These are phyloP conservation scores for Molothrus aeneus DNA, from an alignment of 2,797 vertebrate genomes.

Conservation along the genomic window DNA sequence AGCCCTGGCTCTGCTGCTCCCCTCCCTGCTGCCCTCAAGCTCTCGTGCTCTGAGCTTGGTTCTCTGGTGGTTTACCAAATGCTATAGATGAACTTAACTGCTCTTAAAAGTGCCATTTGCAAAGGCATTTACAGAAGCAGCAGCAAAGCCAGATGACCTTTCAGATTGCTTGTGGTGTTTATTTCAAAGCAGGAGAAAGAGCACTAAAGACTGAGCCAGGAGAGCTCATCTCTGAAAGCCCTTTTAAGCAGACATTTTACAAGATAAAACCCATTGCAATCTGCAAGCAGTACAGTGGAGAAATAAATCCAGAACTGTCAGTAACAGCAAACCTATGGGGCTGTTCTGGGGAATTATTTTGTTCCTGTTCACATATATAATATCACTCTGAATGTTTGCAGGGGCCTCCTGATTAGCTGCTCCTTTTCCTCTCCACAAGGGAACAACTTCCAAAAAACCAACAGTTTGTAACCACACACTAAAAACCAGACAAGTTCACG, in stretches of 20 bases:
- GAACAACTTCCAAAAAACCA: neutral
- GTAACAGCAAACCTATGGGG: neutral
- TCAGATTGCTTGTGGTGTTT: slow-evolving; percentile 32
- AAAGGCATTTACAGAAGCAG: slow-evolving; percentile 26
- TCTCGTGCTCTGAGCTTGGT: neutral
- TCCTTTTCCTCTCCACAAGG: neutral
- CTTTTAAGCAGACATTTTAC: slow-evolving; percentile 1
- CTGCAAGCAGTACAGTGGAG: neutral
- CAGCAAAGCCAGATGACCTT: slow-evolving; percentile 41
- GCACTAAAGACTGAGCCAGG: slow-evolving; percentile 8
- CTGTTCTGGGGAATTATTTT: neutral
- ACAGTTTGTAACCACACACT: neutral
- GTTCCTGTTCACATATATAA: neutral
- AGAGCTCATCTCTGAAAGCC: slow-evolving; percentile 27
- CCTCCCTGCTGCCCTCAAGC: slow-evolving; percentile 11
- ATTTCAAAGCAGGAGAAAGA: slow-evolving; percentile 30
- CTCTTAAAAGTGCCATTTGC: slow-evolving; percentile 48
- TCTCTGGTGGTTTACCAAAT: slow-evolving; percentile 31
- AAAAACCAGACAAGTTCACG: neutral
- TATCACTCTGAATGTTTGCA: neutral
- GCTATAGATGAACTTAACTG: slow-evolving; percentile 35
- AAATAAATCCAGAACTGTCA: neutral
- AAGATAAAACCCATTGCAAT: neutral
- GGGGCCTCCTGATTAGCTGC: neutral
- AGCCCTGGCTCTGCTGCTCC: neutral